Conservation (phyloP, 2,113 vertebrate species). For the Sinocyclocheilus maitianheensis region DNA sequence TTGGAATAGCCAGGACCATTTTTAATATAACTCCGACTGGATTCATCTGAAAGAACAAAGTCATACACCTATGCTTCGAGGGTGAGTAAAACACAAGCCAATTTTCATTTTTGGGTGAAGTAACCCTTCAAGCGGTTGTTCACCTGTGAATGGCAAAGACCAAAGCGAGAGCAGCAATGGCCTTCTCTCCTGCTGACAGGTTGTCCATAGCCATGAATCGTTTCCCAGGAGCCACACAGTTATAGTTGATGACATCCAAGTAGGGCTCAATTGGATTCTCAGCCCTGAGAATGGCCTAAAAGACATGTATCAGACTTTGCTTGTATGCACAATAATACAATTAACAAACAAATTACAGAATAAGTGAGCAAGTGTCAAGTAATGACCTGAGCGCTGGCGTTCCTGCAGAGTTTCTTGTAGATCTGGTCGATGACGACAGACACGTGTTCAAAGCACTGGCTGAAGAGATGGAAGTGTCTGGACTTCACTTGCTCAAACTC, state of each 20-base stretch:
- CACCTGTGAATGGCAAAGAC: slow-evolving; percentile 96
- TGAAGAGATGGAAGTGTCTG: slow-evolving; percentile 83
- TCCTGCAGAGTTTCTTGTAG: slow-evolving; percentile 92
- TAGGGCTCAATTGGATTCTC: slow-evolving; percentile 95
- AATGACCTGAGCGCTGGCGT: slow-evolving; percentile 89
- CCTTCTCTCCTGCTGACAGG: slow-evolving; percentile 92
- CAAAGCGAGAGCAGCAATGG: slow-evolving; percentile 89
- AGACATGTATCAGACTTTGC: neutral
- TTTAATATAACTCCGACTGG: too few relatives aligned
- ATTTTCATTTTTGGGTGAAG: too few relatives aligned
- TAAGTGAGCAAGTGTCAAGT: neutral
- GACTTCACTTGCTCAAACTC: slow-evolving; percentile 88
- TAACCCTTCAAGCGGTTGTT: neutral
- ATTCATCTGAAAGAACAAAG: too few relatives aligned
- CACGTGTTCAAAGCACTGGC: slow-evolving; percentile 88
- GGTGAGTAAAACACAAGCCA: too few relatives aligned
- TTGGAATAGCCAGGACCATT: too few relatives aligned
- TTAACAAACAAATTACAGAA: neutral
- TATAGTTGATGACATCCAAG: slow-evolving; percentile 86
- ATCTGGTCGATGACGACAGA: slow-evolving; percentile 85
- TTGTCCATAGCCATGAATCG: slow-evolving; percentile 97
- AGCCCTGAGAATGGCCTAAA: slow-evolving; percentile 88
- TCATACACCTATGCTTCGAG: too few relatives aligned
- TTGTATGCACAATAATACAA: neutral
- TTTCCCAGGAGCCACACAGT: slow-evolving; percentile 91